These are phyloP conservation scores for Tyto alba DNA, from an alignment of 2,113 vertebrate species.

Conservation along the genomic window DNA sequence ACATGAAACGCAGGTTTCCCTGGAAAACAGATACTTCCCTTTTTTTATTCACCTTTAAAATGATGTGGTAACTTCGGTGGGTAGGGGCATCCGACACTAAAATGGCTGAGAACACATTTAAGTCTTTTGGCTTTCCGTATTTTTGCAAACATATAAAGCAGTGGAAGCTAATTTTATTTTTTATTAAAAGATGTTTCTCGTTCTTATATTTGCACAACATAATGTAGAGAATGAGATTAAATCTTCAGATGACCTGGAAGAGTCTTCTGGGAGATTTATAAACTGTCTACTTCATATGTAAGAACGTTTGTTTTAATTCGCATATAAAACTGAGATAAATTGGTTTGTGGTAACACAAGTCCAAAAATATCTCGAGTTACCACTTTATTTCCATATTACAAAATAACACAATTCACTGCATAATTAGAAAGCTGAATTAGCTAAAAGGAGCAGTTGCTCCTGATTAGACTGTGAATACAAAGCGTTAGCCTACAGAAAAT, in stretches of 20 bases:
- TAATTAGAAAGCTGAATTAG: constrained; percentile 14
- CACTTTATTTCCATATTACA: constrained; percentile 46
- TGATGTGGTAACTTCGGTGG: background rate
- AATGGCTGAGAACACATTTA: background rate
- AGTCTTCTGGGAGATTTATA: constrained; percentile 22
- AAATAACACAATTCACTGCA: constrained; percentile 12
- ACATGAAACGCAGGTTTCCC: background rate
- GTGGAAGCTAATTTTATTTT: background rate
- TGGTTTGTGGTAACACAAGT: constrained; percentile 12
- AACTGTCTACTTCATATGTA: background rate
- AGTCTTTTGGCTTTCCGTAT: background rate
- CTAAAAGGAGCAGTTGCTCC: constrained; percentile 16
- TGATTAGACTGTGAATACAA: background rate
- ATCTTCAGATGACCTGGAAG: constrained; percentile 25
- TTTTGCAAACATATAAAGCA: background rate
- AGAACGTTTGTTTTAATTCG: constrained; percentile 53
- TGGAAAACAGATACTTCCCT: background rate
- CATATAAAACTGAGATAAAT: constrained; percentile 39
- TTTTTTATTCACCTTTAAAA: background rate
- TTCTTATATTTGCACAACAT: constrained; percentile 1
- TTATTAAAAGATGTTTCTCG: constrained; percentile 17
- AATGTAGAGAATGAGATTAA: background rate
- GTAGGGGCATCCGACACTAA: background rate
- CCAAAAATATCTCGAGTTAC: constrained; percentile 39
- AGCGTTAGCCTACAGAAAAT: background rate